These are phyloP conservation scores for Anarsia innoxiella DNA, from an alignment of 2,888 invertebrate species.

Conservation along the genomic window DNA sequence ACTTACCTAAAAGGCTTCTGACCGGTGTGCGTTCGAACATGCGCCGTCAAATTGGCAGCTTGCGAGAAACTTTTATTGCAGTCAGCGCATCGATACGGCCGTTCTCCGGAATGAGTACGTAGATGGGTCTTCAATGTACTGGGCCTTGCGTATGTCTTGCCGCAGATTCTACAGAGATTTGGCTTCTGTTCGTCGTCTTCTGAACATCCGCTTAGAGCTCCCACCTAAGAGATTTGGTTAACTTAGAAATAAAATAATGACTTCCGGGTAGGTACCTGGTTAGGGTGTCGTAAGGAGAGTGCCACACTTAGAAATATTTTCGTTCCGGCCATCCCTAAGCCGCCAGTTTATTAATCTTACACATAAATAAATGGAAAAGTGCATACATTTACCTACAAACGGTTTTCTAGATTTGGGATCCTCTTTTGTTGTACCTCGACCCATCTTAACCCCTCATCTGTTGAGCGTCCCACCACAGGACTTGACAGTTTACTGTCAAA, in stretches of 20 bases:
- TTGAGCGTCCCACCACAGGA: too few relatives aligned
- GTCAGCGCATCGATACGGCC: conserved; percentile 91
- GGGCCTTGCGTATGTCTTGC: conserved; percentile 97
- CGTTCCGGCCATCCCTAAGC: too few relatives aligned
- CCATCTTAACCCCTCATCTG: too few relatives aligned
- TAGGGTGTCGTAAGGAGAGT: too few relatives aligned
- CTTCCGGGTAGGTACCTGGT: too few relatives aligned
- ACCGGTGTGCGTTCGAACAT: conserved; percentile 95
- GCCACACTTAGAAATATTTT: too few relatives aligned
- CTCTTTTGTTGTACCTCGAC: too few relatives aligned
- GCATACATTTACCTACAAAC: too few relatives aligned
- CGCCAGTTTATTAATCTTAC: too few relatives aligned
- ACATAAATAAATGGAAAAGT: too few relatives aligned
- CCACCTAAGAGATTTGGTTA: conserved; percentile 35
- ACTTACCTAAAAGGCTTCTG: conserved; percentile 92
- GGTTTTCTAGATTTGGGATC: too few relatives aligned
- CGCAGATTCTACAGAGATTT: conserved; percentile 95
- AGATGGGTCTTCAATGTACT: conserved; percentile 98
- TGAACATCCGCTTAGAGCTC: conserved; percentile 75
- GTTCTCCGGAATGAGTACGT: conserved; percentile 96
- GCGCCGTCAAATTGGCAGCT: conserved; percentile 98
- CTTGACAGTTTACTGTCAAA: too few relatives aligned
- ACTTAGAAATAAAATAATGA: neutral
- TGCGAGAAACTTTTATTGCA: conserved; percentile 98
- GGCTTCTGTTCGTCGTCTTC: conserved; percentile 85